phyloP scores from a whole-genome alignment of 2,888 invertebrate species.

The Lasioglossum malachurum region DNA sequence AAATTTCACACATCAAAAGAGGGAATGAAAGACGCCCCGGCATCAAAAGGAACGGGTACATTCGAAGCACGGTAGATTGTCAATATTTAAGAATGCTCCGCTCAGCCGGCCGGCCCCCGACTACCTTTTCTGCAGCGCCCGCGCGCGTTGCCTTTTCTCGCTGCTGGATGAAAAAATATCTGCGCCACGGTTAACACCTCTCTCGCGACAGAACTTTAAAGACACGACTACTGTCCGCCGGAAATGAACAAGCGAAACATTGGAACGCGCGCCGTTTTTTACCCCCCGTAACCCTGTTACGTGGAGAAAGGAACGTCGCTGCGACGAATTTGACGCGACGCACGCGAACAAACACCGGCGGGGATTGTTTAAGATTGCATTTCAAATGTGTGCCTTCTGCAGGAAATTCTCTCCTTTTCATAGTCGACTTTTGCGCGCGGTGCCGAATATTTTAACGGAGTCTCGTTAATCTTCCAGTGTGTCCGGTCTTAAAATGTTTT shows the following conservation, averaged over 20 bases:
- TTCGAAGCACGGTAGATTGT: conserved; percentile 39
- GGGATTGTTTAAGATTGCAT: conserved; percentile 3
- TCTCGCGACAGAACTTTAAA: conserved; percentile 17
- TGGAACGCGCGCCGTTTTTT: neutral
- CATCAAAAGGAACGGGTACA: conserved; percentile 17
- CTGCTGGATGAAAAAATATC: conserved; percentile 3
- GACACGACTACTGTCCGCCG: neutral
- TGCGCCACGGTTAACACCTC: conserved; percentile 8
- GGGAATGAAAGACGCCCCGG: conserved; percentile 10
- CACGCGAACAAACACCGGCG: neutral
- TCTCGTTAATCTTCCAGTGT: neutral
- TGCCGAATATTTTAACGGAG: neutral
- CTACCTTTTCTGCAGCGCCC: neutral
- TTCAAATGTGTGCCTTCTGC: neutral
- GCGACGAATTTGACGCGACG: conserved; percentile 7
- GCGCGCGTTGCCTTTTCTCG: conserved; percentile 3
- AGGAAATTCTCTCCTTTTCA: neutral
- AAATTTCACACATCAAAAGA: conserved; percentile 52
- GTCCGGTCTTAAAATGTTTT: neutral
- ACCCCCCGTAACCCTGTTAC: neutral
- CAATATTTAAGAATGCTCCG: conserved; percentile 46
- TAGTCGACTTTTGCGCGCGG: neutral
- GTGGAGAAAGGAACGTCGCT: neutral
- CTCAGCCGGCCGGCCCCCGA: neutral
- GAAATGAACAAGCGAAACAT: conserved; percentile 13